Conservation (phyloP, 2,113 vertebrate genomes). For the Microcebus griseorufus region DNA sequence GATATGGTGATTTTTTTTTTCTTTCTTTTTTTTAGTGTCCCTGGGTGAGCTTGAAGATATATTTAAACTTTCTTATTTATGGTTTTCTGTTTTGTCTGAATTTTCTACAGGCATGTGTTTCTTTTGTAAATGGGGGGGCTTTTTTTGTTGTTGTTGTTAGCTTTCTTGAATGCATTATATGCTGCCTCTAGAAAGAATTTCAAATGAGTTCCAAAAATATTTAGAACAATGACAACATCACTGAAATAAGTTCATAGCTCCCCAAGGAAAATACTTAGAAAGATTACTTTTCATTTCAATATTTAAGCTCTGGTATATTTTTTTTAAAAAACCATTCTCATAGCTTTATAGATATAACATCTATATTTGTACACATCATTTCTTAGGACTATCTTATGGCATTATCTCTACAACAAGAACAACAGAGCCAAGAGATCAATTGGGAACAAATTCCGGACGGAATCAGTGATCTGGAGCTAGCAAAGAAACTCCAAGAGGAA, state of each 20-base stretch:
- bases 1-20: no score
- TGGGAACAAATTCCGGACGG: slow-evolving; percentile 98
- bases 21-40: not conserved
- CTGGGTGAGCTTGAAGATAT: not conserved
- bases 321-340: slow-evolving; percentile 13
- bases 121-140: not conserved
- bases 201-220: slow-evolving; percentile 15
- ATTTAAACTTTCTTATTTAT: slow-evolving; percentile 8
- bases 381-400: slow-evolving; percentile 98
- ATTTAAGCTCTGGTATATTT: not conserved
- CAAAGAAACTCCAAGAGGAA: slow-evolving; percentile 98
- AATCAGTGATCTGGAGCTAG: slow-evolving; percentile 96
- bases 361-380: not conserved
- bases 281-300: not conserved
- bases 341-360: not conserved
- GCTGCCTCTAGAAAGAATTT: slow-evolving; percentile 43
- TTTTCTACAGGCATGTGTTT: not conserved
- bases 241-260: slow-evolving; percentile 12
- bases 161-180: slow-evolving; percentile 26
- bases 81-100: slow-evolving; percentile 11
- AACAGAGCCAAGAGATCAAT: slow-evolving; percentile 95
- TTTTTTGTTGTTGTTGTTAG: not conserved
- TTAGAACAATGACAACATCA: not conserved
- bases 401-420: slow-evolving; percentile 98
- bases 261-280: slow-evolving; percentile 16